Base-by-base conservation (phyloP, 2,113 vertebrate species). In the Neogobius melanostomus region DNA sequence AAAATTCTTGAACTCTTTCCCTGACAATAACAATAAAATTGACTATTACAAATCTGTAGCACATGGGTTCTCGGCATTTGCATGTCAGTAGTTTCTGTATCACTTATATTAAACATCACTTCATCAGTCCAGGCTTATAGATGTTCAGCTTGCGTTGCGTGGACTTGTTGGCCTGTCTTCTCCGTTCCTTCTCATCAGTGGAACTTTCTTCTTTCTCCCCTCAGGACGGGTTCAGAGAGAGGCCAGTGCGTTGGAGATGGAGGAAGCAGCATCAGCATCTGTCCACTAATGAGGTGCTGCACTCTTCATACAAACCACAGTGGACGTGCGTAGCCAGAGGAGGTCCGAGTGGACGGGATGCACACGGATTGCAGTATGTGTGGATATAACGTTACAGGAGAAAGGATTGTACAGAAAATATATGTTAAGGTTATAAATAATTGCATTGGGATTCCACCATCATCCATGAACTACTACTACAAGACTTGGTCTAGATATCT, bases 201-300 rank as follows among this genome's bases (percentile, higher is more conserved):
- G 44, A 73, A 75, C 74, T 71, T 69, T 69, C 9, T 77, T 74
- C 17, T 48, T 69, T 36, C 15, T 71, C 51, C 74, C 83, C 72
- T 77, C 78, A 79, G 84, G 85, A 81, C 80, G 81, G 74, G 90
- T 90, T 91, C 86, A 91, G 80, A 73, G 74, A 83, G 5, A 88
- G 88, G 87, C 81, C 90, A 88, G 68, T 54, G 43, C 43, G 49
- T 66, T 69, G 73, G 54, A 69, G 79, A 61, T 63, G 66, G 57
- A 44, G 57, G 79, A 67, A 66, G 17, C 68, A 72, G 51, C 62
- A 69, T 72, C 68, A 83, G 84, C 79, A 82, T 81, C 72, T 82
- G 85, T 81, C 76, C 61, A 52, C 79, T 88, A 90, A 89, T 87
- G 82, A 89, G 81, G 80, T 78, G 80, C 65, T 71, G 69, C 73